phyloP scores from a whole-genome alignment of 2,113 vertebrate genomes.

The Sceloporus tristichus region DNA sequence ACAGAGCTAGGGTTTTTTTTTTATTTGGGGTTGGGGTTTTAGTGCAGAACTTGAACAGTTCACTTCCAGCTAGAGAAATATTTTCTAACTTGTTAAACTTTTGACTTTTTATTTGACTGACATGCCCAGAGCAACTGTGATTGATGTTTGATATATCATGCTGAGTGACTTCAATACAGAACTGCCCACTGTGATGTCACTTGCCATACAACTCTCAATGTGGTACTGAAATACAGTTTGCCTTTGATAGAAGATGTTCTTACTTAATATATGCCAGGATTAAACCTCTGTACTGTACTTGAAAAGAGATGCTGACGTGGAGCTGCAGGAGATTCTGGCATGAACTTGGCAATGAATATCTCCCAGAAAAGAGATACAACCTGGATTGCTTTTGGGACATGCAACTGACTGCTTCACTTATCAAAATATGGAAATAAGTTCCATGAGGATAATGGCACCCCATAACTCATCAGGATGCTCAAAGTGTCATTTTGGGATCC shows the following conservation, averaged over 20 bases:
- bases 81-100: no score
- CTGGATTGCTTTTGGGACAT: not conserved
- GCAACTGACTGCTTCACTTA: not conserved
- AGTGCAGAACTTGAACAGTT: no score
- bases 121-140: no score
- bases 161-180: no score
- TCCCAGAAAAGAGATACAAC: not conserved
- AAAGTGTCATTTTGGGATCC: conserved; percentile 5
- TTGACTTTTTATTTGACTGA: no score
- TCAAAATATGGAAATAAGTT: not conserved
- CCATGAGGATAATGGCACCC: not conserved
- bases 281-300: not conserved
- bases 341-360: not conserved
- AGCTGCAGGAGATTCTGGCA: no score
- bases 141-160: no score
- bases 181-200: no score
- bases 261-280: not conserved
- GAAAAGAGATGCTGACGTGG: not conserved
- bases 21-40: no score
- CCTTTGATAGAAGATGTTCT: not conserved
- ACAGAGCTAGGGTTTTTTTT: no score
- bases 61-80: no score
- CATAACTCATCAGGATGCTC: not conserved
- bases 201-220: not conserved
- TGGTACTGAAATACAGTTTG: not conserved